Conservation (phyloP, 2,888 invertebrate genomes). For the Ormyrus rosae region DNA sequence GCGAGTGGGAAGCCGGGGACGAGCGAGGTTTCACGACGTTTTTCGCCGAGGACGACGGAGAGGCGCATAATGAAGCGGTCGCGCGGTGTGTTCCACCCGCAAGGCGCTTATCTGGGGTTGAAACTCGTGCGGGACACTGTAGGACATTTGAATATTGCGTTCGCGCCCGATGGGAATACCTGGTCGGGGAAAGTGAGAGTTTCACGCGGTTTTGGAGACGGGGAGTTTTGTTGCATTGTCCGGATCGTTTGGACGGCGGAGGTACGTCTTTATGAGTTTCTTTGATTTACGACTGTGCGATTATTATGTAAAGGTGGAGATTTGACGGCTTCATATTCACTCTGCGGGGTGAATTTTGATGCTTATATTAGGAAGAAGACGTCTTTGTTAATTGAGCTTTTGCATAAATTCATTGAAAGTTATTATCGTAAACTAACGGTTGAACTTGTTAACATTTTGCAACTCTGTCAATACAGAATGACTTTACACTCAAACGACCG, state of each 20-base stretch:
- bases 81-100: not conserved
- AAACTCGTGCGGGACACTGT: not conserved
- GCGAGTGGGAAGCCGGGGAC: not conserved
- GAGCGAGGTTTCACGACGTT: not conserved
- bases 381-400: too few species aligned
- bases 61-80: conserved; percentile 3
- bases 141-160: conserved; percentile 14
- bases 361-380: too few species aligned
- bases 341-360: too few species aligned
- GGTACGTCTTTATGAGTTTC: conserved; percentile 13
- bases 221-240: not conserved
- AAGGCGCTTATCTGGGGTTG: not conserved
- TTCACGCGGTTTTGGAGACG: not conserved
- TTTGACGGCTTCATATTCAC: too few species aligned
- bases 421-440: too few species aligned
- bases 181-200: conserved; percentile 4
- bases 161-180: not conserved
- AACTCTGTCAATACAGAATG: too few species aligned
- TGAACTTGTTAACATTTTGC: too few species aligned
- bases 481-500: too few species aligned
- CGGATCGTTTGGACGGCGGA: too few species aligned
- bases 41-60: not conserved
- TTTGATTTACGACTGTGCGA: conserved; percentile 4
- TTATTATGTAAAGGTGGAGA: too few species aligned
- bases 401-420: too few species aligned